Base-by-base conservation (phyloP, 2,888 invertebrate species). In the Agrypnus murinus region DNA sequence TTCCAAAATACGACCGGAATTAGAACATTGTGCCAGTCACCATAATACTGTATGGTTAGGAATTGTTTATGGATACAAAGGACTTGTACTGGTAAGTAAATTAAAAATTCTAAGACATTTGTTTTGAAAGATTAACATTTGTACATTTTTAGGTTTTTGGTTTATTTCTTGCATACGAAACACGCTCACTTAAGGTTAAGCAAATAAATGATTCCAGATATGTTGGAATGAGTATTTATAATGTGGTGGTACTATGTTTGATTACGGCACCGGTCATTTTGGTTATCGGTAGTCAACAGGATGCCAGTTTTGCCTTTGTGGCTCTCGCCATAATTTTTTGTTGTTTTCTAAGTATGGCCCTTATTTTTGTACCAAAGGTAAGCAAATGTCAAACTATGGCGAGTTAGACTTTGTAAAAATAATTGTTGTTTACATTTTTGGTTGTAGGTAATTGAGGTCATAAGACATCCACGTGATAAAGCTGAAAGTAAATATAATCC, bases 161-260 rank as follows among this genome's bases (percentile, higher is more conserved):
- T 1, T 89, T 99, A 65, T 99, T 99, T 86, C 89, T 99, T 78
- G 97, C 99, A 1, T 99, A 99, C 85, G 99, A 99, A 86, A 99
- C 98, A 0, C 90, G 99, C 64, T 98, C 97, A 75, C 94, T 99
- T 76, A 99, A 99, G 88, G 93, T 99, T 67, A 93, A 95, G 77
- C 96, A 97, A 87, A 96, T 99, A 82, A 99, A 99, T 87, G 99
- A 99, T 87, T 97, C 98, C 0, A 92, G 98, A 81, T 97, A 98
- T 85, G 98, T 99, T 25, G 98, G 98, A 76, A 97, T 99, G 96
- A 96, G 98, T 83, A 99, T 99, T 84, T 99, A 99, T 89, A 99
- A 99, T 86, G 98, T 99, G 77, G 98, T 98, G 75, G 97, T 99
- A 43, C 89, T 99, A 63, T 98, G 98, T 85, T 89, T 99, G 80